Evolutionary conservation across 2,888 invertebrate species (phyloP).

Genomic region (Stictocephala bisonia): DNA sequence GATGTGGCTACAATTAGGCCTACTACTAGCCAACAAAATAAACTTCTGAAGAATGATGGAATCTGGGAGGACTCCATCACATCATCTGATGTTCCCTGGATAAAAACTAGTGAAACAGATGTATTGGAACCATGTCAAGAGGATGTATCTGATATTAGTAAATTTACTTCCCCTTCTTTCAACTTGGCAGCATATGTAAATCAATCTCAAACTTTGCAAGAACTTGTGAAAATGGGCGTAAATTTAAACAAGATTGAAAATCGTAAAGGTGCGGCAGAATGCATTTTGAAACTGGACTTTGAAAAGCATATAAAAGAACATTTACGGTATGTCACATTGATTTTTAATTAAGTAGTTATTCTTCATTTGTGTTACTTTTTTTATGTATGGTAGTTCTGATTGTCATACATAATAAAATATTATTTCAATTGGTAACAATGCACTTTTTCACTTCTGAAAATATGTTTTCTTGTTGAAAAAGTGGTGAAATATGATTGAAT

Average conservation of each 20-base stretch:
- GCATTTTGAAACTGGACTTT: constrained; percentile 79
- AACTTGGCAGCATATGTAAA: constrained; percentile 91
- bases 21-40: too few relatives aligned
- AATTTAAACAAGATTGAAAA: constrained; percentile 81
- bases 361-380: too few relatives aligned
- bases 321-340: constrained; percentile 68
- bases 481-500: too few relatives aligned
- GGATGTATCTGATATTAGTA: constrained; percentile 71
- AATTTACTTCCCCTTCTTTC: constrained; percentile 70
- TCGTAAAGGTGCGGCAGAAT: constrained; percentile 70
- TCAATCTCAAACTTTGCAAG: constrained; percentile 78
- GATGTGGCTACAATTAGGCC: too few relatives aligned
- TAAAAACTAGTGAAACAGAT: constrained; percentile 31
- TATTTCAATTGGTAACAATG: too few relatives aligned
- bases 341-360: too few relatives aligned
- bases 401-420: too few relatives aligned
- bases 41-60: too few relatives aligned
- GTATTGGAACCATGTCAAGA: constrained; percentile 62
- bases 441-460: too few relatives aligned
- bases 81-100: not conserved
- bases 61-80: not conserved
- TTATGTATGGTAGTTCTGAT: too few relatives aligned
- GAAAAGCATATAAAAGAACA: constrained; percentile 78
- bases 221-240: constrained; percentile 84
- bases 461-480: too few relatives aligned